Conservation (phyloP, 2,888 invertebrate genomes). For the Mimachlamys varia region DNA sequence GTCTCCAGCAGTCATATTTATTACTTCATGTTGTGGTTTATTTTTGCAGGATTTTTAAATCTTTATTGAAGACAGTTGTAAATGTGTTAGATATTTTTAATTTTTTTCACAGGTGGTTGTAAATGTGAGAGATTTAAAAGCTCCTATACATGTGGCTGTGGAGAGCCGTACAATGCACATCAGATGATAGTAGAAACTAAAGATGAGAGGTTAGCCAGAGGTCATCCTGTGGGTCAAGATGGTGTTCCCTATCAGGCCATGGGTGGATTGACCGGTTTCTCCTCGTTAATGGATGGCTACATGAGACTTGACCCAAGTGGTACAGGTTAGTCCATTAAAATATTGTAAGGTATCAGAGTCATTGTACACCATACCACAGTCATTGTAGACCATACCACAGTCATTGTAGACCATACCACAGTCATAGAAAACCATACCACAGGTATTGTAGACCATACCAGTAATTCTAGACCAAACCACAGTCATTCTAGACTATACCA, state of each 20-base stretch:
- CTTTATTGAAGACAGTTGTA: neutral
- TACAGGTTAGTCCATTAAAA: conserved; percentile 66
- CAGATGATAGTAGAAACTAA: conserved; percentile 78
- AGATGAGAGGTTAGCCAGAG: conserved; percentile 78
- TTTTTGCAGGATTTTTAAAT: neutral
- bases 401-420: too few species aligned
- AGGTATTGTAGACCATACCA: too few species aligned
- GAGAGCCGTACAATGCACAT: conserved; percentile 75
- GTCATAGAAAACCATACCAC: too few species aligned
- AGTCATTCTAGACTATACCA: too few species aligned
- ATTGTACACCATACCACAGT: too few species aligned
- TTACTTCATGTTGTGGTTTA: neutral
- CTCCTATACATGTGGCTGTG: conserved; percentile 80
- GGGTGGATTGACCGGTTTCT: conserved; percentile 82
- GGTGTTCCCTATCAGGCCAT: conserved; percentile 79
- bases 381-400: too few species aligned
- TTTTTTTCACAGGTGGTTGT: conserved; percentile 66
- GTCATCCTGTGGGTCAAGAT: conserved; percentile 80
- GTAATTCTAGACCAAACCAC: too few species aligned
- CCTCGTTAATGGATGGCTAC: conserved; percentile 80
- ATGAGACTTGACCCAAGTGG: conserved; percentile 81
- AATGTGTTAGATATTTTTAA: neutral
- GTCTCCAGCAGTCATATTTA: neutral
- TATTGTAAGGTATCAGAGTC: neutral
- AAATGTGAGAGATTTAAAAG: conserved; percentile 77